Evolutionary conservation across 2,888 invertebrate species (phyloP).

Genomic region (Synanthedon tipuliformis): DNA sequence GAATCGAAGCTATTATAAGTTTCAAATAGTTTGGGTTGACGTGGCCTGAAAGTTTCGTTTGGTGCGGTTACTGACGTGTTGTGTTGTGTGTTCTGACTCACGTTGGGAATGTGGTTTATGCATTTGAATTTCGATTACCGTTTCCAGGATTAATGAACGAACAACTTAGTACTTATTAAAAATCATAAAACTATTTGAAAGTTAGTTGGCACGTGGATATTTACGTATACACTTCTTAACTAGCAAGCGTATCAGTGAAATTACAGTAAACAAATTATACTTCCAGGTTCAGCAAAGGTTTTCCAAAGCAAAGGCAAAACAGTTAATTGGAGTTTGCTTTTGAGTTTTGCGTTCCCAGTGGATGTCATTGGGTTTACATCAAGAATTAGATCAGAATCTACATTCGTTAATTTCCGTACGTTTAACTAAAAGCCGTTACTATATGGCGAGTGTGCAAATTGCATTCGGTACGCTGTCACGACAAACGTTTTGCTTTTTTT

Average conservation of each 20-base stretch:
- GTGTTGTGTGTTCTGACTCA: background rate
- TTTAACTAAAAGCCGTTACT: too few species aligned
- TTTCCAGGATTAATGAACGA: too few species aligned
- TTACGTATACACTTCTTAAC: too few species aligned
- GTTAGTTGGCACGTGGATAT: too few species aligned
- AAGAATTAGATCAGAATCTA: too few species aligned
- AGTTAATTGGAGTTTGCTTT: constrained; percentile 20
- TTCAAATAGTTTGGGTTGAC: background rate
- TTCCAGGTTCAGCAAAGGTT: background rate
- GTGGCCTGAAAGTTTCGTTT: background rate
- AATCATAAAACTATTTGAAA: too few species aligned
- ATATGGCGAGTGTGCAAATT: too few species aligned
- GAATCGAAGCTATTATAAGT: background rate
- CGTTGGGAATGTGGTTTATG: background rate
- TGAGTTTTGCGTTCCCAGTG: constrained; percentile 11
- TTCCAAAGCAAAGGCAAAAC: constrained; percentile 5
- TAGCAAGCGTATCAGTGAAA: background rate
- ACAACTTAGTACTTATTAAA: too few species aligned
- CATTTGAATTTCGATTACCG: background rate
- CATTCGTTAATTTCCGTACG: too few species aligned
- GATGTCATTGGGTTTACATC: constrained; percentile 23
- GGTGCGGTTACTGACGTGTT: background rate
- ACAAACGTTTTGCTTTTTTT: constrained; percentile 8
- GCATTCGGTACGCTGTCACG: too few species aligned
- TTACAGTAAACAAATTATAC: background rate